Evolutionary conservation across 2,888 invertebrate species (phyloP), one percentile per base, ranked within the genome.

Genomic region (Amblyjoppa fuscipennis): DNA sequence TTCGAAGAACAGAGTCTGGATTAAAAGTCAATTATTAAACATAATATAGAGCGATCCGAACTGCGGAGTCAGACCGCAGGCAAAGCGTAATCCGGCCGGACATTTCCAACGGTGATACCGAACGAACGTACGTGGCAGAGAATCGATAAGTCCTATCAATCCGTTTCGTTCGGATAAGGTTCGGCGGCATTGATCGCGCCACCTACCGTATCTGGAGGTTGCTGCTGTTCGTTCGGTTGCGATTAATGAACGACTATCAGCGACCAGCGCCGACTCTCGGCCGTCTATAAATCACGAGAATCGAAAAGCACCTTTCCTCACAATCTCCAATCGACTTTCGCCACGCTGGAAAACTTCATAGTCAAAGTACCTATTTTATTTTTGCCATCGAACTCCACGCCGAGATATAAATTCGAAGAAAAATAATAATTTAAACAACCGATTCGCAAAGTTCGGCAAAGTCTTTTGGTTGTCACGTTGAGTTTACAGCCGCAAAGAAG

Each of bases 221-320:
- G 53, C 41, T 78, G 79, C 71, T 89, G 89, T 91, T 91, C 91
- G 91, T 90, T 91, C 86, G 88, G 86, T 91, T 87, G 90, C 91
- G 92, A 93, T 93, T 93, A 93, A 93, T 93, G 93, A 93, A 89
- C 90, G 91, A 90, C 91, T 90, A 93, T 92, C 92, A 92, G 90
- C 91, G 87, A 87, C 89, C 86, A 89, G 87, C 64, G 45, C 16
- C 68, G 69, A 25, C 41, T 73, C 71, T 31, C 20, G 20, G 11
- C 86, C 89, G 81, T 76, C 89, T 87, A 92, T 93, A 91, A 92
- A 93, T 93, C 93, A 92, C 91, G 89, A 25, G 49, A 82, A 73
- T 59, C n/a, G 68, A 75, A 70, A 20, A 51, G 11, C 45, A 74
- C 73, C 45, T 66, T 66, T 80, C 66, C 73, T 82, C 71, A 49